These are phyloP conservation scores for Leptoclinus maculatus DNA, from an alignment of 2,797 vertebrate species.

Conservation along the genomic window DNA sequence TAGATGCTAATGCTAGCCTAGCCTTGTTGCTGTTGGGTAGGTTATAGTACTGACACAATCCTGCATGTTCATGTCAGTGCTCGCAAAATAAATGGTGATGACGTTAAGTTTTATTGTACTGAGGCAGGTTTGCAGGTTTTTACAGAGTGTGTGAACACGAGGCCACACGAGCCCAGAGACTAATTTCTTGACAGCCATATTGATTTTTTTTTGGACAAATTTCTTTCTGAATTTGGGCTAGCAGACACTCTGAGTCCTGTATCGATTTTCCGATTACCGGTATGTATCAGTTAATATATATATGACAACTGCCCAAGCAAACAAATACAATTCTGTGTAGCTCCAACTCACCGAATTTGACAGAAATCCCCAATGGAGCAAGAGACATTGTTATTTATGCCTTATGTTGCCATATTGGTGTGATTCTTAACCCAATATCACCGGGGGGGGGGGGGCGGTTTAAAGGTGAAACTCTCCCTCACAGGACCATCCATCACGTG, in stretches of 20 bases:
- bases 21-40: background rate
- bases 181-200: constrained; percentile 23
- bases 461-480: constrained; percentile 45
- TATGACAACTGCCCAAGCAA: constrained; percentile 10
- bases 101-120: background rate
- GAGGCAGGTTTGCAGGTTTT: background rate
- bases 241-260: background rate
- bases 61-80: background rate
- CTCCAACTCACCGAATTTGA: constrained; percentile 14
- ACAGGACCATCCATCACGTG: constrained; percentile 54
- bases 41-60: background rate
- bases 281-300: constrained; percentile 29
- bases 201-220: constrained; percentile 35
- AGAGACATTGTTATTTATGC: constrained; percentile 32
- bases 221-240: constrained; percentile 20
- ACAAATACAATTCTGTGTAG: constrained; percentile 38
- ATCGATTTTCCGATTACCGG: constrained; percentile 57
- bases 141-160: background rate
- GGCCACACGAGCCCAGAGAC: background rate
- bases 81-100: background rate
- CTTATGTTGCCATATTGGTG: constrained; percentile 9
- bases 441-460: constrained; percentile 3
- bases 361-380: constrained; percentile 11
- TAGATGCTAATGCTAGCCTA: background rate
- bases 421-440: constrained; percentile 33